These are phyloP conservation scores for Embiotoca jacksoni DNA, from an alignment of 2,113 vertebrate species.

Conservation along the genomic window DNA sequence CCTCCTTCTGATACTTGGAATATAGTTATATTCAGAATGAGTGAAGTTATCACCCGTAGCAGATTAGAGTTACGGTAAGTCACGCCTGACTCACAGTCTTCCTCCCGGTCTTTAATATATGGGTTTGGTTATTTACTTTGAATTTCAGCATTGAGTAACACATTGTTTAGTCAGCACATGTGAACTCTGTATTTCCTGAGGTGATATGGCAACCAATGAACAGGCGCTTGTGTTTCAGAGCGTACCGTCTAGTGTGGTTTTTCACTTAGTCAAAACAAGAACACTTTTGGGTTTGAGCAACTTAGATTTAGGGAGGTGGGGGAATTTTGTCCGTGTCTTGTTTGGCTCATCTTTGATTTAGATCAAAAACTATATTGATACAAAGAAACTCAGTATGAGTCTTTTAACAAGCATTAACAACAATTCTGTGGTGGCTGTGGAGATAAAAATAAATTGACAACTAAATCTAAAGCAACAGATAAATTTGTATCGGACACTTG, in stretches of 20 bases:
- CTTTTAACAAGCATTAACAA: slow-evolving; percentile 62
- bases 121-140: slow-evolving; percentile 73
- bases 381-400: slow-evolving; percentile 71
- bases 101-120: slow-evolving; percentile 56
- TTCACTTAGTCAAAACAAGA: slow-evolving; percentile 92
- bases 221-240: slow-evolving; percentile 64
- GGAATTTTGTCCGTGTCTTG: slow-evolving; percentile 70
- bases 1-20: slow-evolving; percentile 38
- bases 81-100: slow-evolving; percentile 61
- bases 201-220: slow-evolving; percentile 73
- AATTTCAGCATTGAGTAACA: slow-evolving; percentile 62
- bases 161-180: slow-evolving; percentile 75
- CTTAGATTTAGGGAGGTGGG: slow-evolving; percentile 80
- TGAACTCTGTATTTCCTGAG: slow-evolving; percentile 84
- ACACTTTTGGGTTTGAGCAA: slow-evolving; percentile 80
- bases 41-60: slow-evolving; percentile 59
- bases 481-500: neutral
- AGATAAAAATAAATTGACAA: slow-evolving; percentile 27
- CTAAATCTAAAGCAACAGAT: slow-evolving; percentile 9
- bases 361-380: slow-evolving; percentile 82
- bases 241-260: slow-evolving; percentile 86
- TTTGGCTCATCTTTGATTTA: slow-evolving; percentile 73
- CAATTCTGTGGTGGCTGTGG: neutral
- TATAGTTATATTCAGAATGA: slow-evolving; percentile 49
- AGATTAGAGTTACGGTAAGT: slow-evolving; percentile 65